Evolutionary conservation across 2,113 vertebrate genomes (phyloP).

Genomic region (Vidua macroura): DNA sequence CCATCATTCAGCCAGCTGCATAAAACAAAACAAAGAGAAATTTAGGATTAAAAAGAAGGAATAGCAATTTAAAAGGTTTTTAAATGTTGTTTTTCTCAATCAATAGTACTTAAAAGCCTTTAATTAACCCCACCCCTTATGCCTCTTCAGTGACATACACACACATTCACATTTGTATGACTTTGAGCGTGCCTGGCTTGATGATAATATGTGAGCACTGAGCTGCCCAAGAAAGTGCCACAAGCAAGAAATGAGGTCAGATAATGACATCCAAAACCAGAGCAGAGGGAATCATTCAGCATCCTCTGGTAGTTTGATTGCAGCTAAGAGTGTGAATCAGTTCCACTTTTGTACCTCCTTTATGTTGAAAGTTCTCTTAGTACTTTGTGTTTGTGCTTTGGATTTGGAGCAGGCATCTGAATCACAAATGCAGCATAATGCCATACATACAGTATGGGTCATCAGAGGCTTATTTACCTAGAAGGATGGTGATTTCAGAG

Average conservation of each 20-base stretch:
- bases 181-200: slow-evolving; percentile 41
- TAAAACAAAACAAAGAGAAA: slow-evolving; percentile 77
- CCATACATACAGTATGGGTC: background rate
- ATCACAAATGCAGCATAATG: slow-evolving; percentile 21
- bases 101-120: slow-evolving; percentile 75
- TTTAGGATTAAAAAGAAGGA: slow-evolving; percentile 69
- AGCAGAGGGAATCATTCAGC: slow-evolving; percentile 61
- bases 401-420: slow-evolving; percentile 38
- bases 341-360: slow-evolving; percentile 19
- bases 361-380: slow-evolving; percentile 28
- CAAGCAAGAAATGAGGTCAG: slow-evolving; percentile 60
- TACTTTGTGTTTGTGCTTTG: slow-evolving; percentile 12
- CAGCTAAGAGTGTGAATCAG: slow-evolving; percentile 49
- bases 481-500: slow-evolving; percentile 36
- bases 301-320: slow-evolving; percentile 56
- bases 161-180: slow-evolving; percentile 38
- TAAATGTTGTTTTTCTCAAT: slow-evolving; percentile 80
- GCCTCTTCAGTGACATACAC: background rate
- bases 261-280: slow-evolving; percentile 56
- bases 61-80: slow-evolving; percentile 77
- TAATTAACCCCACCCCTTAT: slow-evolving; percentile 46
- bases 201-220: slow-evolving; percentile 30
- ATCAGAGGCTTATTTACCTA: slow-evolving; percentile 8
- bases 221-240: slow-evolving; percentile 62
- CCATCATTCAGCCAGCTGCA: slow-evolving; percentile 76